Base-by-base conservation (phyloP, 2,888 invertebrate genomes). In the Cartodere bifasciata region DNA sequence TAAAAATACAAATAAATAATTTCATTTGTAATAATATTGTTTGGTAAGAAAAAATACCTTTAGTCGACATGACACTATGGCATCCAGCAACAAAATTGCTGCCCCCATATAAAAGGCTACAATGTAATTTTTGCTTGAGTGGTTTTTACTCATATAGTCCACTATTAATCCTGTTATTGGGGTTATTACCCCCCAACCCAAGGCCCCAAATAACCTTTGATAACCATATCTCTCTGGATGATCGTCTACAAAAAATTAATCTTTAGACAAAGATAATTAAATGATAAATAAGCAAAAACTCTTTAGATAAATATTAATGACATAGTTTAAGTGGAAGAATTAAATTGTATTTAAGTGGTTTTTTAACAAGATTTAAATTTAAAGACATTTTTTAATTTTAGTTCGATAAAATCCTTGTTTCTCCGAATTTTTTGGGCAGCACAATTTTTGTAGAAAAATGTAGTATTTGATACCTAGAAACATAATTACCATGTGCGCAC, bases 191-290 rank as follows among this genome's bases (percentile, higher is more conserved):
- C 88, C 90, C 75, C 83, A 87, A 0, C 88, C 91, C 2, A 91
- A 64, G 0, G 90, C 81, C 0, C 92, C 90, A 75, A 82, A 92
- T 36, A 88, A 63, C 23, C 88, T 68, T 54, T 92, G 91, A 43
- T 77, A 73, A 0, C 92, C 92, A 55, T 86, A 92, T 14, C 72
- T 65, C 26, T 76, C 70, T n/a, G 75, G 71, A 30, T 72, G 68
- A 3, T 76, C 72, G 25, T 79, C 82, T 82, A 53, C 4, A 62
- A 47, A 34, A 37, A 25, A 21, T 9, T 14, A 33, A n/a, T n/a
- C n/a, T n/a, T n/a, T n/a, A n/a, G n/a, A n/a, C n/a, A n/a, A n/a
- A n/a, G n/a, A n/a, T n/a, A n/a, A n/a, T n/a, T n/a, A n/a, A n/a
- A n/a, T n/a, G n/a, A n/a, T n/a, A n/a, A n/a, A n/a, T n/a, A n/a